Percentiles rank a stretch among this genome's conserved stretches.
phyloP scores from a whole-genome alignment of 2,797 vertebrate genomes.

The Melanotaenia maccullochi region DNA sequence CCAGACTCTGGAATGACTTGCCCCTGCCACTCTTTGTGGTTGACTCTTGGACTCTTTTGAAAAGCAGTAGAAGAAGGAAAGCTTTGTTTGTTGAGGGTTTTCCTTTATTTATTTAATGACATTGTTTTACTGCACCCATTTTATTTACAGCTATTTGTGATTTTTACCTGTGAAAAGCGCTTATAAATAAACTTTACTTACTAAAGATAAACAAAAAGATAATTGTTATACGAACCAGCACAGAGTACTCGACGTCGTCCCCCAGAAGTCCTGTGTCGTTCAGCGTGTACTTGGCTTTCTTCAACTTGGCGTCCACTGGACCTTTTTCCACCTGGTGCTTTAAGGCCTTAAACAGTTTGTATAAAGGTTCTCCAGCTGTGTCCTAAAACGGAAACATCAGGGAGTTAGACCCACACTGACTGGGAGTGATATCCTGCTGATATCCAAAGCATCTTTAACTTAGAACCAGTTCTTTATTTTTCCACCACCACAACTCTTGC shows the following conservation, averaged over 20 bases:
- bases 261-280: conserved; percentile 96
- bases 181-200: no score
- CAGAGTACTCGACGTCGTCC: conserved; percentile 93
- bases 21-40: no score
- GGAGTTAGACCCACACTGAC: background rate
- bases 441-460: background rate
- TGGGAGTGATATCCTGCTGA: background rate
- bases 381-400: conserved; percentile 80
- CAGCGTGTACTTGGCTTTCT: conserved; percentile 97
- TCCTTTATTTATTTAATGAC: no score
- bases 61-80: no score
- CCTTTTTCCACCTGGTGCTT: conserved; percentile 99
- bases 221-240: conserved; percentile 84
- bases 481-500: no score
- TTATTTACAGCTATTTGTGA: no score
- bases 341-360: conserved; percentile 95
- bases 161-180: no score
- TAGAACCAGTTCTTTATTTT: background rate
- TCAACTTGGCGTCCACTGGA: conserved; percentile 92
- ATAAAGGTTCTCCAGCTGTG: conserved; percentile 93
- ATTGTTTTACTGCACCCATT: no score
- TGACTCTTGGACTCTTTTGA: no score
- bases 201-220: background rate
- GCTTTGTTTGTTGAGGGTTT: no score
- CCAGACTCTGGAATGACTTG: no score